These are phyloP conservation scores for Drosophila ananassae DNA, from an alignment of 1,140 invertebrate genomes.

Conservation along the genomic window DNA sequence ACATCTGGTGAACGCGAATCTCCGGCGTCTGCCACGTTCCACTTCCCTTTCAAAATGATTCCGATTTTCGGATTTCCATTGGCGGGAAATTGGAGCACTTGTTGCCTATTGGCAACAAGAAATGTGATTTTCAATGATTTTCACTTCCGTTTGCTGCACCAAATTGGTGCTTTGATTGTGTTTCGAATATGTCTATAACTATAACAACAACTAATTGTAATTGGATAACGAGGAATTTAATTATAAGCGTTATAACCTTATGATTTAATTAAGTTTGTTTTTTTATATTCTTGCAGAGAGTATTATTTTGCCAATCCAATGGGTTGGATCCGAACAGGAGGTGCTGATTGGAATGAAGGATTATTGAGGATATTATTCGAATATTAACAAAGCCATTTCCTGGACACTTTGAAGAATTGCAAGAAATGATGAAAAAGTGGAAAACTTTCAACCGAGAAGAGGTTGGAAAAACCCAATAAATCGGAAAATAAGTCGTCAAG, in stretches of 20 bases:
- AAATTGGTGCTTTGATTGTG: constrained; percentile 1
- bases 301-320: too few species aligned
- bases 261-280: not conserved
- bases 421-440: too few species aligned
- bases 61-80: constrained; percentile 4
- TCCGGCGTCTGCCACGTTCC: constrained; percentile 18
- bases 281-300: too few species aligned
- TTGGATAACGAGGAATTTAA: too few species aligned
- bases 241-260: not conserved
- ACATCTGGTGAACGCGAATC: constrained; percentile 20
- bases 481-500: too few species aligned
- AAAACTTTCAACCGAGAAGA: too few species aligned
- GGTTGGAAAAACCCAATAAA: too few species aligned
- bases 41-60: not conserved
- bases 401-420: too few species aligned
- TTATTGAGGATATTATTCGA: too few species aligned
- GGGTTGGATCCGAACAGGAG: too few species aligned
- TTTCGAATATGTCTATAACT: not conserved
- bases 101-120: constrained; percentile 14
- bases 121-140: constrained; percentile 12
- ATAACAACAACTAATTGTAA: not conserved
- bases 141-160: constrained; percentile 21
- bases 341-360: too few species aligned
- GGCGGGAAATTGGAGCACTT: constrained; percentile 24
- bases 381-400: too few species aligned